These are phyloP conservation scores for Uloborus plumipes DNA, from an alignment of 2,888 invertebrate species.

Conservation along the genomic window DNA sequence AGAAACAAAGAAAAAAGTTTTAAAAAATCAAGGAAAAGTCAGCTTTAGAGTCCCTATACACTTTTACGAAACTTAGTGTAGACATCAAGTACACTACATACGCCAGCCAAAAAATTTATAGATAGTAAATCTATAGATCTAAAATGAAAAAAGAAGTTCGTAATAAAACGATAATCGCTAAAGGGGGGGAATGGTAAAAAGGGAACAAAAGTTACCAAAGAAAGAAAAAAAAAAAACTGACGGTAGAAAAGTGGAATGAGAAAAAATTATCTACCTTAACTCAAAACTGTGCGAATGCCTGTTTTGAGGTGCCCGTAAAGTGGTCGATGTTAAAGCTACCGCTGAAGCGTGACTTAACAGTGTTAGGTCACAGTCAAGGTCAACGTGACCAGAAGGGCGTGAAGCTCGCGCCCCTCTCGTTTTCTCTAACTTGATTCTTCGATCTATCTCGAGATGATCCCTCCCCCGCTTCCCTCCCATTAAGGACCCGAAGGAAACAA, in stretches of 20 bases:
- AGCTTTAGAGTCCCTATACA: no score
- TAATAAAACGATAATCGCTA: slow-evolving; percentile 10
- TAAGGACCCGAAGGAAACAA: slow-evolving; percentile 4
- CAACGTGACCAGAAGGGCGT: slow-evolving; percentile 41
- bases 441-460: slow-evolving; percentile 19
- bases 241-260: slow-evolving; percentile 6
- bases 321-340: slow-evolving; percentile 55
- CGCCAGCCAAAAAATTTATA: background rate
- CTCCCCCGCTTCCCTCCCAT: slow-evolving; percentile 29
- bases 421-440: slow-evolving; percentile 33
- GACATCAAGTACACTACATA: no score
- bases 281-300: slow-evolving; percentile 56
- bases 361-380: slow-evolving; percentile 61
- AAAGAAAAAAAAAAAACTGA: slow-evolving; percentile 4
- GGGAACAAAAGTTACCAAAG: background rate
- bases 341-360: slow-evolving; percentile 48
- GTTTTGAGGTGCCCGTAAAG: slow-evolving; percentile 43
- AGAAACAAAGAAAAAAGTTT: no score
- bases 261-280: slow-evolving; percentile 46
- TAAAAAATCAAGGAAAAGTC: no score
- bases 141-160: slow-evolving; percentile 6
- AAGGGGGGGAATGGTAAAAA: slow-evolving; percentile 4
- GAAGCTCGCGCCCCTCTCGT: slow-evolving; percentile 19
- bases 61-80: no score
- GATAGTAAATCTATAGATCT: slow-evolving; percentile 11